Evolutionary conservation across 2,888 invertebrate genomes (phyloP), one percentile per base, ranked within the genome.

Genomic region (Antheraea yamamai): DNA sequence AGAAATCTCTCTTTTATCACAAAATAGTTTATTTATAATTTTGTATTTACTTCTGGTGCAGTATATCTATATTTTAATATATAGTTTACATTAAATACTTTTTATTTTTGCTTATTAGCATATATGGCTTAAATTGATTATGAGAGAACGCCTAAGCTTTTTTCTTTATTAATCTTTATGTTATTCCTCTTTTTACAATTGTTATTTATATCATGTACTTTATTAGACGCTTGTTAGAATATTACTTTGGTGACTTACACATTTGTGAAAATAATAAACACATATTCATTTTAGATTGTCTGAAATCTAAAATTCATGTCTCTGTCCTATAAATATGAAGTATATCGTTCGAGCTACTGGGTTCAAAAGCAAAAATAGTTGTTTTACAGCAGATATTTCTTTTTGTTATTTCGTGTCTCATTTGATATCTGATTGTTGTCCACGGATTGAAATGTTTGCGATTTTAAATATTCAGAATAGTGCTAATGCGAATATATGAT

Each of bases 1-100:
- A 47, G 12, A 12, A 47, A 47, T 47, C 20, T 12, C 16, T 55
- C 18, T 20, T 18, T 55, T 18, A 55, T 55, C 20, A 30, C 30
- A 61, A 23, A 61, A 23, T 1, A 2, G 12, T 23, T 10, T 20
- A 61, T 26, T 30, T 30, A 16, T 16, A 6, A 12, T 30, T 66
- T 66, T 30, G 64, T 66, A 16, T 66, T 26, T 66, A 66, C 64
- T 66, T 66, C 64, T 66, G 64, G 64, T 66, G 30, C 64, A 66
- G 30, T 66, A 26, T 4, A 30, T 66, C 14, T 16, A 16, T 66
- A 26, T 61, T 61, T 61, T 61, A 61, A 23, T 66, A 30, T 66
- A 30, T 66, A 66, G 12, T 66, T 66, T 66, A 30, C 26, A 66
- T 12, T 66, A 16, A 23, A 61, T 61, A 23, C 8, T 7, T 39